Evolutionary conservation across 2,888 invertebrate genomes (phyloP), one percentile per base, ranked within the genome.

Genomic region (Augiades crinisus): DNA sequence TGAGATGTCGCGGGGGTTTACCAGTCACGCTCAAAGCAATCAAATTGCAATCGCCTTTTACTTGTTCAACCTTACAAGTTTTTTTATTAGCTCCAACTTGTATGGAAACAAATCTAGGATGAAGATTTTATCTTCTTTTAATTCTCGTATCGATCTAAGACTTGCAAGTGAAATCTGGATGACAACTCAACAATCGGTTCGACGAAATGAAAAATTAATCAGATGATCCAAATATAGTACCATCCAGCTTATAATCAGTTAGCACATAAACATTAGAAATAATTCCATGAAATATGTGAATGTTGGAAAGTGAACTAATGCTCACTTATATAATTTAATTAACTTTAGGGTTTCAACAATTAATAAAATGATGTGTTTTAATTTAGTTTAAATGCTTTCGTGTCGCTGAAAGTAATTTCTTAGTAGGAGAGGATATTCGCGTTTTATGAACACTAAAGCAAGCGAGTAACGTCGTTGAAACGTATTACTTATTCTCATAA

Each of bases 361-460:
- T 27, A 27, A 37, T 27, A 17, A 46, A 46, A 55, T 55, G 44
- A 56, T 40, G 44, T 44, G 47, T 54, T 47, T 45, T 22, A 53
- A 46, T 53, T 50, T 22, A 53, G 43, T 53, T 50, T 43, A 37
- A 53, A 47, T 17, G 45, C 34, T 30, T 30, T 30, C 38, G 44
- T 16, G 40, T 53, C 44, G 38, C 47, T 14, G 47, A 47, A 51
- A 47, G 37, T 56, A 52, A 54, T 54, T 47, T 54, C 46, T 56
- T 41, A 54, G 46, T 46, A 55, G 54, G 38, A 30, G 55, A 54
- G 52, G 43, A 13, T 54, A 53, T 22, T 21, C 37, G 52, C 43
- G 36, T 52, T 54, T 54, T 54, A 52, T 47, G 47, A 38, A 47
- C 47, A 24, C 37, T 38, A 38, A 47, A 38, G 38, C 37, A 19